Evolutionary conservation across 2,113 vertebrate species (phyloP), one percentile per base, ranked within the genome.

Genomic region (Emberiza fucata): DNA sequence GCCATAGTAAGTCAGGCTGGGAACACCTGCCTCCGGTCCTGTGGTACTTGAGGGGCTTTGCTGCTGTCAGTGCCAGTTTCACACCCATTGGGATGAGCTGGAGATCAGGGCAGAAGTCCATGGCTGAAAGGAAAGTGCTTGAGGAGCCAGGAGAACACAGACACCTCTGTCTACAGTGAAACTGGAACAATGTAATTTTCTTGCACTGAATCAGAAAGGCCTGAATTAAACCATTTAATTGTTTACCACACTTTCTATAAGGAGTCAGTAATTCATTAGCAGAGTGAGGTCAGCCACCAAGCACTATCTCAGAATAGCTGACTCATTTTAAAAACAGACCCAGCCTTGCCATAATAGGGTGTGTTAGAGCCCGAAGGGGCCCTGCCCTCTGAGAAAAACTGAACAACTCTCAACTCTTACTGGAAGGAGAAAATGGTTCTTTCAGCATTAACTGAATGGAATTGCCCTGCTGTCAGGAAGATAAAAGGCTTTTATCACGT

Each of bases 301-400:
- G n/a, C 45, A n/a, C 50, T 86, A 90, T 27, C 85, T 93, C 71
- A 82, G 71, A 80, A 80, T 1, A 83, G 85, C 90, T 88, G 96
- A 94, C 86, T 96, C 90, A 86, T 57, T 93, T 24, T 42, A 77
- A 73, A 88, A 77, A 77, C 94, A 94, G 54, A 77, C 29, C 75
- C 85, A 21, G 28, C 27, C 25, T 64, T 72, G 73, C 81, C 48
- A 1, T 35, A 91, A 78, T 33, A 81, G 93, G 90, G 84, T 12
- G 68, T 59, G 80, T 75, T 23, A 42, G 47, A 66, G 45, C 39
- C 56, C 2, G 2, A 63, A 86, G 54, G 20, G 27, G 48, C 69
- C 57, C 87, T 47, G n/a, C 61, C 73, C 81, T 66, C 54, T 11
- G 60, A 78, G 53, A 73, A 81, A 83, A 91, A 69, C n/a, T 45